Evolutionary conservation across 2,888 invertebrate species (phyloP).

Genomic region (Papilio gigon): DNA sequence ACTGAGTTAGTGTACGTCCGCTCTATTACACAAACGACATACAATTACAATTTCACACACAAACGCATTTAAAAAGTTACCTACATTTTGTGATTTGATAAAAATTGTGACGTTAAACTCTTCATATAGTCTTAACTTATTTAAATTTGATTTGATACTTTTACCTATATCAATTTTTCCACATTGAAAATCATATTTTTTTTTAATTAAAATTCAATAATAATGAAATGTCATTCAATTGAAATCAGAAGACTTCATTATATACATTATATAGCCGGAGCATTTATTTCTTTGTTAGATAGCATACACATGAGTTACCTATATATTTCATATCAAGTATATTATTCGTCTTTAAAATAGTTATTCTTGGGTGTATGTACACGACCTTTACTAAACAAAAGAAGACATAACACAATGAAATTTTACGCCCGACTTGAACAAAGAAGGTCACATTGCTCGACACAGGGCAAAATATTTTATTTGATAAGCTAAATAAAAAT

Average conservation of each 20-base stretch:
- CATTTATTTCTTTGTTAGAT: too few species aligned
- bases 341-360: not conserved
- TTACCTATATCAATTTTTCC: too few species aligned
- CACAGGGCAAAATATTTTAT: conserved; percentile 35
- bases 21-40: conserved; percentile 38
- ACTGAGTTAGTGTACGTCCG: conserved; percentile 30
- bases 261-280: too few species aligned
- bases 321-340: not conserved
- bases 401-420: conserved; percentile 21
- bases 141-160: too few species aligned
- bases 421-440: conserved; percentile 17
- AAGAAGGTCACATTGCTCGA: conserved; percentile 32
- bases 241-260: too few species aligned
- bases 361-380: not conserved
- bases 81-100: too few species aligned
- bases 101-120: too few species aligned
- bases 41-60: conserved; percentile 7
- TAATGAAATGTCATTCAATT: too few species aligned
- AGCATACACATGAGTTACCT: too few species aligned
- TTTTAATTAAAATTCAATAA: too few species aligned
- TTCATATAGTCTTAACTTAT: too few species aligned
- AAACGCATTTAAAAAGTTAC: not conserved
- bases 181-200: too few species aligned
- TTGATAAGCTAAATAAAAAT: conserved; percentile 39
- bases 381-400: conserved; percentile 18